These are phyloP conservation scores for Sclerurus mexicanus DNA, from an alignment of 2,113 vertebrate genomes.

Conservation along the genomic window DNA sequence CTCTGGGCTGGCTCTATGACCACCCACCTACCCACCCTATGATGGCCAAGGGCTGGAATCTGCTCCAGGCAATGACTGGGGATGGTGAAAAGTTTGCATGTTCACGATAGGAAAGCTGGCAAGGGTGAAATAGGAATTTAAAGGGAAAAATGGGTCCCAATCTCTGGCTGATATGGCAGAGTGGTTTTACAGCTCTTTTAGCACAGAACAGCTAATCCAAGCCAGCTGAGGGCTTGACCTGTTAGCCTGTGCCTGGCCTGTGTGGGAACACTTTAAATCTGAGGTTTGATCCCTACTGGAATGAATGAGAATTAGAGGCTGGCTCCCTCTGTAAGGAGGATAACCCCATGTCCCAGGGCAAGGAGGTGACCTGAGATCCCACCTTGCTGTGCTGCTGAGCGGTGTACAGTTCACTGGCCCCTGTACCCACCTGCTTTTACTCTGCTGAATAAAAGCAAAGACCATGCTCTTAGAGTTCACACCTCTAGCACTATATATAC, in stretches of 20 bases:
- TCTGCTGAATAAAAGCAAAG: not conserved
- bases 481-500: not conserved
- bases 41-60: not conserved
- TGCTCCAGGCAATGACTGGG: not conserved
- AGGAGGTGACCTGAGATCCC: not conserved
- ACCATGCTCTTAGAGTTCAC: not conserved
- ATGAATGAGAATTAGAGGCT: constrained; percentile 5
- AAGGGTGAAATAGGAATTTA: not conserved
- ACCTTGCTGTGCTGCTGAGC: not conserved
- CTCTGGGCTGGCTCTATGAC: not conserved
- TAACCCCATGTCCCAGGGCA: not conserved
- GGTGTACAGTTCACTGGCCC: not conserved
- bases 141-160: not conserved
- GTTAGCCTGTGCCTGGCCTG: not conserved
- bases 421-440: not conserved
- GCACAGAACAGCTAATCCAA: not conserved
- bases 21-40: not conserved
- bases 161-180: not conserved
- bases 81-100: not conserved
- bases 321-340: not conserved
- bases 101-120: not conserved
- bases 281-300: constrained; percentile 33
- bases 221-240: not conserved
- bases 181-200: not conserved
- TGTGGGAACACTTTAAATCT: constrained; percentile 17